These are phyloP conservation scores for Pterobdella sp. DNA, from an alignment of 2,888 invertebrate genomes.

Conservation along the genomic window DNA sequence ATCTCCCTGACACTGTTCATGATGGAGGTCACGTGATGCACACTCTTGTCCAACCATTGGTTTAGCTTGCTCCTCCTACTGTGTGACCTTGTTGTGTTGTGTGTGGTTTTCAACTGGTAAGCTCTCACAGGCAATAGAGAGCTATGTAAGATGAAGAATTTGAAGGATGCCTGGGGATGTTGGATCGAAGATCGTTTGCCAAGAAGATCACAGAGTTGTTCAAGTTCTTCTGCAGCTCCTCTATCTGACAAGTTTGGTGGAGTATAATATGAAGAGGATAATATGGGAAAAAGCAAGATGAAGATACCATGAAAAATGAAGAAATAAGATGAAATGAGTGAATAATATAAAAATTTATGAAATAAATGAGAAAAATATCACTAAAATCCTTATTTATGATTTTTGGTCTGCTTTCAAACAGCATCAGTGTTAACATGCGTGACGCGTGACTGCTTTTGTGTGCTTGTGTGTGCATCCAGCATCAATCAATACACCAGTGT, in stretches of 20 bases:
- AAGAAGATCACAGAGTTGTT: slow-evolving; percentile 19
- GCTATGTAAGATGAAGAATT: neutral
- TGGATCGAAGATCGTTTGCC: slow-evolving; percentile 22
- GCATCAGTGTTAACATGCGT: too few relatives aligned
- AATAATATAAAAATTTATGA: too few relatives aligned
- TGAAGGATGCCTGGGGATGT: slow-evolving; percentile 13
- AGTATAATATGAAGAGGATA: neutral
- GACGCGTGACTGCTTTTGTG: too few relatives aligned
- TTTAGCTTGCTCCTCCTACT: slow-evolving; percentile 4
- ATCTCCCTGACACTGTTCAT: slow-evolving; percentile 24
- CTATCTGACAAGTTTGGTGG: slow-evolving; percentile 3
- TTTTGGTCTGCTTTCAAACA: too few relatives aligned
- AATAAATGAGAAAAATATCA: too few relatives aligned
- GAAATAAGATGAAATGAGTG: neutral
- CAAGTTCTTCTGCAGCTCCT: slow-evolving; percentile 22
- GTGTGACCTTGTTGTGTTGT: slow-evolving; percentile 3
- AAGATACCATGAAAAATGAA: neutral
- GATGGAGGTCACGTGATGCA: slow-evolving; percentile 23
- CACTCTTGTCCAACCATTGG: slow-evolving; percentile 12
- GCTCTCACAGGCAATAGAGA: neutral
- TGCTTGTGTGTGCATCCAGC: too few relatives aligned
- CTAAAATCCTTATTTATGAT: too few relatives aligned
- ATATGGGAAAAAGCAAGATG: neutral
- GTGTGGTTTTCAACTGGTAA: neutral
- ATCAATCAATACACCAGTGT: too few relatives aligned